Evolutionary conservation across 1,140 invertebrate genomes (phyloP), one percentile per base, ranked within the genome.

Genomic region (Drosophila navojoa): DNA sequence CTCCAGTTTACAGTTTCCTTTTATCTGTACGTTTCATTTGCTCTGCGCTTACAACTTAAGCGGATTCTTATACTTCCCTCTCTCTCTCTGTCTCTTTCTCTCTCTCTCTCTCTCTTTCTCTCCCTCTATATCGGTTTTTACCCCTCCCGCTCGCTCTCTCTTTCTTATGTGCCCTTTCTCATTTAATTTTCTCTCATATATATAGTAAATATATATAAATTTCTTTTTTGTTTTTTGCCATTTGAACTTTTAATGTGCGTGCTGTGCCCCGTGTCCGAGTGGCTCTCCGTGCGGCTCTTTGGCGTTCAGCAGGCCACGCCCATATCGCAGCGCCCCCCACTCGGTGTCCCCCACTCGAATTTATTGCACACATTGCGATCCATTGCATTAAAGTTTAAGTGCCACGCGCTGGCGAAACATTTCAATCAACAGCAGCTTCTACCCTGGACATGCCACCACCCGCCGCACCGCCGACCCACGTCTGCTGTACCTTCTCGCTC

Each of bases 231-330:
- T 75, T 75, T 59, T 72, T 59, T 74, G 66, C 77, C 66, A 85
- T 84, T 84, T 84, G 81, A 84, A 84, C 81, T 84, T 84, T 84
- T 84, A 84, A 84, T 84, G 81, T 84, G 81, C 81, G 81, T 85
- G 73, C 80, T 84, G 80, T 59, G 68, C 60, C 76, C 62, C 62
- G 35, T 40, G 80, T 71, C 57, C 72, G 16, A 67, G 35, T 55
- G 35, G 54, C 64, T 60, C 57, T 72, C 61, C 63, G 63, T 77
- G 74, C 74, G 53, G 75, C 68, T 61, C 57, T 47, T 38, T 38
- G 35, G 10, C 35, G 35, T 38, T 45, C 42, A 45, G 6, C n/a
- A 16, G n/a, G 6, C 42, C 42, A 15, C 7, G n/a, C 42, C 42
- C n/a, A n/a, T 29, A 15, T 9, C 42, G 42, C 42, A 7, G 27